Evolutionary conservation across 2,113 vertebrate genomes (phyloP).

Genomic region (Cynopterus brachyotis): DNA sequence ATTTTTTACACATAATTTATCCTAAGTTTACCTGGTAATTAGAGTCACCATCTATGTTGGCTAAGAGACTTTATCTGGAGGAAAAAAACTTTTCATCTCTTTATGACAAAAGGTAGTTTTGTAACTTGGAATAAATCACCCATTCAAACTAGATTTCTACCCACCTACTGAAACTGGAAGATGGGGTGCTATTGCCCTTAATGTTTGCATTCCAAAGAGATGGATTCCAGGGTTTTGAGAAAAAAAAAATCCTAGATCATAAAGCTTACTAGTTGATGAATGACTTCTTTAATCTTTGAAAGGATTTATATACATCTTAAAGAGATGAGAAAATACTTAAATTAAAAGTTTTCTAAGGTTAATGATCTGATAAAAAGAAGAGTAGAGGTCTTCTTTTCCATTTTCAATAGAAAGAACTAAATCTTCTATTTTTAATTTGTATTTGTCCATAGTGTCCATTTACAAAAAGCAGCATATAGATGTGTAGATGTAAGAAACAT

Average conservation of each 20-base stretch:
- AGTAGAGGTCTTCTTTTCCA: not conserved
- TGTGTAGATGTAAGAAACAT: no score
- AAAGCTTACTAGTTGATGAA: not conserved
- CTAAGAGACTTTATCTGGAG: not conserved
- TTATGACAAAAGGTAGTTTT: not conserved
- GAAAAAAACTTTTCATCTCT: not conserved
- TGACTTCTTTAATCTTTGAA: not conserved
- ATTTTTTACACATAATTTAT: not conserved
- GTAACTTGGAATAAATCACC: not conserved
- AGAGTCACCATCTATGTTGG: not conserved
- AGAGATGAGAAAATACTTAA: not conserved
- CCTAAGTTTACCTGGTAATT: not conserved
- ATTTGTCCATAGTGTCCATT: not conserved
- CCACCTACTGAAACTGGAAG: no score
- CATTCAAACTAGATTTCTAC: not conserved
- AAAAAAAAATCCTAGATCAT: not conserved
- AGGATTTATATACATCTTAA: not conserved
- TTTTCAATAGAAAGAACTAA: not conserved
- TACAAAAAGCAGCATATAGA: not conserved
- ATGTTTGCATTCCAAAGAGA: not conserved
- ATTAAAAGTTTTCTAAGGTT: not conserved
- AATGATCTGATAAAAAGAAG: not conserved
- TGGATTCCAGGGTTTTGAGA: not conserved
- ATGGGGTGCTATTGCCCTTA: not conserved
- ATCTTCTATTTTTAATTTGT: not conserved